A percentile compares a stretch with the other conserved stretches of the same genome.
phyloP scores from a whole-genome alignment of 35 echinoderm and acorn worm species.

The Holothuria glaberrima region DNA sequence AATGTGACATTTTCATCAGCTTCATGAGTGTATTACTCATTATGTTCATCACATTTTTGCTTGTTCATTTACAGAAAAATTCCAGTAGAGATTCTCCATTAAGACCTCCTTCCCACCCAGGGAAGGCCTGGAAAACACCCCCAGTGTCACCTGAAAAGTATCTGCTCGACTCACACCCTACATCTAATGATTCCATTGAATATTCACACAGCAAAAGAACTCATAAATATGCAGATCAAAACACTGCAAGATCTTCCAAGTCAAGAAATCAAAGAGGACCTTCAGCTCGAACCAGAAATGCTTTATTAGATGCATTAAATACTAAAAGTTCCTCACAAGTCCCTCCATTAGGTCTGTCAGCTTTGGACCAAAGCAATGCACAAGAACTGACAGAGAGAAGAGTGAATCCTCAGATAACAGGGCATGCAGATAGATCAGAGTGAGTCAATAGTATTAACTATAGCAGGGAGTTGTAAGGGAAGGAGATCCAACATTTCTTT shows the following conservation, averaged over 20 bases:
- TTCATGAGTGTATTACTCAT: not conserved
- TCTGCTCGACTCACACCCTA: not conserved
- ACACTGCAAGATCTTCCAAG: constrained; percentile 24
- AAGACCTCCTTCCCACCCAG: constrained; percentile 76
- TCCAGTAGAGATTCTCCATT: constrained; percentile 23
- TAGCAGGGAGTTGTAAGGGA: too few relatives aligned
- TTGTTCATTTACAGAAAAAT: not conserved
- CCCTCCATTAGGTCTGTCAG: constrained; percentile 57
- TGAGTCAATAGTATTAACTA: too few relatives aligned
- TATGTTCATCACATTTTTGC: not conserved
- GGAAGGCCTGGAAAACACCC: constrained; percentile 96
- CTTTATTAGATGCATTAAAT: constrained; percentile 65
- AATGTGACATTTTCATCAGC: not conserved
- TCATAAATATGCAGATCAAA: constrained; percentile 53
- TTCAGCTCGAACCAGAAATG: constrained; percentile 78
- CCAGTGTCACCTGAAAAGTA: constrained; percentile 79
- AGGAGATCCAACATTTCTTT: too few relatives aligned
- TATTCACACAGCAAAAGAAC: constrained; percentile 44
- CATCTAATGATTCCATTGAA: not conserved
- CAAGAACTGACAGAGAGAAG: not conserved
- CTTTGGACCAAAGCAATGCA: not conserved
- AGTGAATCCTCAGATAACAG: too few relatives aligned
- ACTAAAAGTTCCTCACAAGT: constrained; percentile 56
- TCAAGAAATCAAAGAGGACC: constrained; percentile 47
- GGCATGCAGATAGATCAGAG: too few relatives aligned